Evolutionary conservation across 2,113 vertebrate genomes (phyloP).

Genomic region (Seriola quinqueradiata): DNA sequence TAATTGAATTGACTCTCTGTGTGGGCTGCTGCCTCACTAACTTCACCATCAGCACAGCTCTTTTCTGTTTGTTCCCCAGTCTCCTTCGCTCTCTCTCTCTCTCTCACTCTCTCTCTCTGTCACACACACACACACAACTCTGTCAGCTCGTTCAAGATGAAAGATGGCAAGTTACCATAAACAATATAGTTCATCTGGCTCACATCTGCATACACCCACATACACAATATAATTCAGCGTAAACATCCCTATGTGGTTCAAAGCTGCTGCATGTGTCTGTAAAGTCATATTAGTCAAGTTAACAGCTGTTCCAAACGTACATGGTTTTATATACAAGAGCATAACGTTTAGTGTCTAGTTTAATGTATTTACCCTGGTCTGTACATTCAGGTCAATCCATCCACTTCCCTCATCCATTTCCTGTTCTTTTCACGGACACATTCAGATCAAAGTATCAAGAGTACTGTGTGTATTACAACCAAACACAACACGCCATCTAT

Average conservation of each 20-base stretch:
- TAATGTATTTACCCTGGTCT: neutral
- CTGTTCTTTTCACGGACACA: too few species aligned
- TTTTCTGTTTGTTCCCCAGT: constrained; percentile 28
- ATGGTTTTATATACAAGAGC: neutral
- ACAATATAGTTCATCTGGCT: constrained; percentile 55
- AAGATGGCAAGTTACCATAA: constrained; percentile 35
- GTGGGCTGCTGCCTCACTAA: constrained; percentile 41
- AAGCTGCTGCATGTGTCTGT: constrained; percentile 15
- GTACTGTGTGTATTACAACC: too few species aligned
- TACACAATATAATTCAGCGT: constrained; percentile 2
- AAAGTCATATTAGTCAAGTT: neutral
- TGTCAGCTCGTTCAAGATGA: constrained; percentile 19
- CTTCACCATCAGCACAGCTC: constrained; percentile 13
- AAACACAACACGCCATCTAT: too few species aligned
- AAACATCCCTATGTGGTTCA: constrained; percentile 35
- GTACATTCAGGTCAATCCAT: neutral
- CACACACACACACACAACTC: neutral
- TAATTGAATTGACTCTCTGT: constrained; percentile 59
- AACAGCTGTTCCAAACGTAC: neutral
- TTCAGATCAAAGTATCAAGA: too few species aligned
- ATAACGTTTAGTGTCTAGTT: neutral
- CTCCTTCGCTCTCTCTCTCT: constrained; percentile 2
- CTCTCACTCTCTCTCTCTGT: neutral
- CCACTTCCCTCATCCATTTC: too few species aligned
- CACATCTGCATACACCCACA: constrained; percentile 48